These are phyloP conservation scores for Bombus waltoni DNA, from an alignment of 1,140 invertebrate species.

Conservation along the genomic window DNA sequence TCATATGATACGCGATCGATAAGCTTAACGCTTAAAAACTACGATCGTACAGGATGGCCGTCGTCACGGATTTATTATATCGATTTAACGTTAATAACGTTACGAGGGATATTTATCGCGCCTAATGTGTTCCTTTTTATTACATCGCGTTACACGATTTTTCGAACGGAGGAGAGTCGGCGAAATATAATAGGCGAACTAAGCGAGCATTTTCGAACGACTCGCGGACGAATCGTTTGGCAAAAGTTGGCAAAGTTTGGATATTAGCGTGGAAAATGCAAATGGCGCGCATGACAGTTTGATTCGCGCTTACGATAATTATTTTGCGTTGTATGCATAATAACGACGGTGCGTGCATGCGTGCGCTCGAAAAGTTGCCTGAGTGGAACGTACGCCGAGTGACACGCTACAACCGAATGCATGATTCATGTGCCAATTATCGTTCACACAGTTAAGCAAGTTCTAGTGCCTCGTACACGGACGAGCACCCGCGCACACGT, in stretches of 20 bases:
- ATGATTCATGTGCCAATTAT: conserved; percentile 80
- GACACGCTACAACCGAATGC: conserved; percentile 69
- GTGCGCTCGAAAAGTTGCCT: conserved; percentile 58
- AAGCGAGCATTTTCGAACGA: neutral
- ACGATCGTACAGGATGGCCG: neutral
- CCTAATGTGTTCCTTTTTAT: no score
- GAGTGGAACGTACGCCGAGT: conserved; percentile 50
- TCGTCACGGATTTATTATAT: neutral
- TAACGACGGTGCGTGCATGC: conserved; percentile 58
- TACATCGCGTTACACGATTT: no score
- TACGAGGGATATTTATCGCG: no score
- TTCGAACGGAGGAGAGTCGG: no score
- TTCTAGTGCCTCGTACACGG: conserved; percentile 37
- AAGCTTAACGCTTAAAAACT: neutral
- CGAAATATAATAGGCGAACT: no score
- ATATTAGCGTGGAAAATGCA: conserved; percentile 36
- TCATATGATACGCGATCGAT: neutral
- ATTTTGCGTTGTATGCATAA: conserved; percentile 77
- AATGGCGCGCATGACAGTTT: conserved; percentile 44
- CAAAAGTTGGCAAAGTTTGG: conserved; percentile 29
- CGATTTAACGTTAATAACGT: neutral
- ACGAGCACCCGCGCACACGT: neutral
- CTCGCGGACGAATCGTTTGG: neutral
- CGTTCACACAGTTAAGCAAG: conserved; percentile 68
- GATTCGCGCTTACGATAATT: conserved; percentile 71